Percentiles rank a stretch among this genome's conserved stretches.
These are phyloP conservation scores for Ectropis crepuscularia DNA, from an alignment of 2,888 invertebrate genomes.

Conservation along the genomic window DNA sequence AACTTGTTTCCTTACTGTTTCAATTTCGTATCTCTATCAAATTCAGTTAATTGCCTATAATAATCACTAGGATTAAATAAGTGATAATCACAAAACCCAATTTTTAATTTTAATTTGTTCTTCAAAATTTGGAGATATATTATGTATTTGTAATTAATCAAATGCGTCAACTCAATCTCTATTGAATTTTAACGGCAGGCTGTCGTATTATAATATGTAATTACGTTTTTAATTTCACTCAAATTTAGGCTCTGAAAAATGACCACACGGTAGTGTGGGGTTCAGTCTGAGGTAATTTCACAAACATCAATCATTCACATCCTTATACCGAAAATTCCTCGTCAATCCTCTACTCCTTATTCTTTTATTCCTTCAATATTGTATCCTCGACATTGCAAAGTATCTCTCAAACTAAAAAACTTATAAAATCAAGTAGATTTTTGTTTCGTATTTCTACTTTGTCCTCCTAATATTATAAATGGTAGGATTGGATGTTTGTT, in stretches of 20 bases:
- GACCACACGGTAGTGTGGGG: slow-evolving; percentile 61
- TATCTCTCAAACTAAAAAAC: no score
- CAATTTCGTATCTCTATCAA: no score
- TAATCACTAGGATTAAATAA: neutral
- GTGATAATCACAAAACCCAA: neutral
- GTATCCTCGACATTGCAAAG: slow-evolving; percentile 22
- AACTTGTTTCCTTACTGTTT: no score
- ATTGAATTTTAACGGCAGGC: slow-evolving; percentile 32
- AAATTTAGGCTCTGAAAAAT: slow-evolving; percentile 47
- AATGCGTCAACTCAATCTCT: slow-evolving; percentile 10
- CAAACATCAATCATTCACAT: slow-evolving; percentile 78
- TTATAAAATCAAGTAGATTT: no score
- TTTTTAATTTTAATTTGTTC: no score
- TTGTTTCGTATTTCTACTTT: no score
- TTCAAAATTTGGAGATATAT: neutral
- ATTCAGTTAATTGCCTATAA: no score
- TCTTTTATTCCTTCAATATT: slow-evolving; percentile 70
- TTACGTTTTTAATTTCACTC: slow-evolving; percentile 44
- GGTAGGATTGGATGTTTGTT: no score
- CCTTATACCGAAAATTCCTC: slow-evolving; percentile 74
- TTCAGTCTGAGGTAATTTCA: slow-evolving; percentile 68
- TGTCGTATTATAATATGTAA: slow-evolving; percentile 43
- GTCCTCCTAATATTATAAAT: no score
- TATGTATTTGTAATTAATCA: slow-evolving; percentile 6
- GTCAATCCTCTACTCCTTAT: slow-evolving; percentile 68